Conservation (phyloP, 2,888 invertebrate species). For the Embidobia sp. region DNA sequence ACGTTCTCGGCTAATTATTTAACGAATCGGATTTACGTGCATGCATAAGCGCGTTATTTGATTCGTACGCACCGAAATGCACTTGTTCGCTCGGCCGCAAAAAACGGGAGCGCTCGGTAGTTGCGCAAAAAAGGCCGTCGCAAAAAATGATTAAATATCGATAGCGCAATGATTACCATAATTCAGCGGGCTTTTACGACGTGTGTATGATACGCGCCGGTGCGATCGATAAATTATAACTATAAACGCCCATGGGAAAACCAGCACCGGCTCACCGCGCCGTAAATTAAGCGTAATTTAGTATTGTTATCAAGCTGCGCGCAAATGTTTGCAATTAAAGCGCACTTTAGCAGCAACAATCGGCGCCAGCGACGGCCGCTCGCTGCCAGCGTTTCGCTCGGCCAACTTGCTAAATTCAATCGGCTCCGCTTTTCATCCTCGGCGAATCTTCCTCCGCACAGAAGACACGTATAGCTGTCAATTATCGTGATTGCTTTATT, state of each 20-base stretch:
- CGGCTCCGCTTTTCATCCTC: too few relatives aligned
- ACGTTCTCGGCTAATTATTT: conserved; percentile 24
- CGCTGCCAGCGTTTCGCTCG: too few relatives aligned
- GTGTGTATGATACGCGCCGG: conserved; percentile 6
- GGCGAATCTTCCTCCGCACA: too few relatives aligned
- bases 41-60: conserved; percentile 18
- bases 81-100: conserved; percentile 1
- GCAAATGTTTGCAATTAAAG: conserved; percentile 22
- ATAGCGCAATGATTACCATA: conserved; percentile 13
- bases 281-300: conserved; percentile 21
- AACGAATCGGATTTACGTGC: conserved; percentile 17
- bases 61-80: conserved; percentile 6
- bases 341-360: conserved; percentile 2
- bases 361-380: too few relatives aligned
- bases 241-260: conserved; percentile 25
- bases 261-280: not conserved
- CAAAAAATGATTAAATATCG: conserved; percentile 20
- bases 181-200: conserved; percentile 15
- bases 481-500: too few relatives aligned
- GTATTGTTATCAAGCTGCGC: conserved; percentile 15
- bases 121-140: not conserved
- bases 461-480: too few relatives aligned
- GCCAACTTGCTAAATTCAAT: too few relatives aligned
- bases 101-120: conserved; percentile 7
- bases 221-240: conserved; percentile 34